A percentile compares a stretch with the other conserved stretches of the same genome.
Evolutionary conservation across 2,113 vertebrate genomes (phyloP).

Genomic region (Psammodynastes pulverulentus): DNA sequence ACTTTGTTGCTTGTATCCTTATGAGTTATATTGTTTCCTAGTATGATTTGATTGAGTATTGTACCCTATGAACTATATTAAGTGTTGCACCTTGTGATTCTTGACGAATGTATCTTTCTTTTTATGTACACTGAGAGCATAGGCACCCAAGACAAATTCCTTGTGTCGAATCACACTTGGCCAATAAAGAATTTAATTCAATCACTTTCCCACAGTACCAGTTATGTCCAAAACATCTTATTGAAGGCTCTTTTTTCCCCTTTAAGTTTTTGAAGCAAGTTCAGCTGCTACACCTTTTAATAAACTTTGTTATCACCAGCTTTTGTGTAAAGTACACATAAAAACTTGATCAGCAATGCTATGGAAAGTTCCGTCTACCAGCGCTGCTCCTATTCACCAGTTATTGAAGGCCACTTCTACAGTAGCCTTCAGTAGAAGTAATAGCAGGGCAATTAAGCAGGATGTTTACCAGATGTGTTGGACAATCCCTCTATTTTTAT

Average conservation of each 20-base stretch:
- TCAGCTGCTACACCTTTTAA: background rate
- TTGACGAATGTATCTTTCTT: too few relatives aligned
- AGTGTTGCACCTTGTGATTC: too few relatives aligned
- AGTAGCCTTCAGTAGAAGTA: background rate
- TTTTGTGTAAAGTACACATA: background rate
- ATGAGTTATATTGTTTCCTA: too few relatives aligned
- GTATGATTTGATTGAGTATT: too few relatives aligned
- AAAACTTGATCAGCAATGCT: background rate
- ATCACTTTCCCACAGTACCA: background rate
- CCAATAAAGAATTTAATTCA: too few relatives aligned
- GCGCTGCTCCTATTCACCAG: background rate
- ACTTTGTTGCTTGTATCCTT: too few relatives aligned
- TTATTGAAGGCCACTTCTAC: background rate
- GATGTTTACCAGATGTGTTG: background rate
- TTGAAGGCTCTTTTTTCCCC: background rate
- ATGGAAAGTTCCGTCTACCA: background rate
- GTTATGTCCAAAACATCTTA: background rate
- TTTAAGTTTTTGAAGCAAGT: background rate
- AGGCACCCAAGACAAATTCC: too few relatives aligned
- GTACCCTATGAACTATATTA: too few relatives aligned
- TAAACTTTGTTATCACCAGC: background rate
- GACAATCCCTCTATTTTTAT: background rate
- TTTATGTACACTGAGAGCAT: too few relatives aligned
- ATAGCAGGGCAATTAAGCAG: too few relatives aligned
- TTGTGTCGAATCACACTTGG: too few relatives aligned